Conservation (phyloP, 2,113 vertebrate species). For the Agapornis roseicollis region DNA sequence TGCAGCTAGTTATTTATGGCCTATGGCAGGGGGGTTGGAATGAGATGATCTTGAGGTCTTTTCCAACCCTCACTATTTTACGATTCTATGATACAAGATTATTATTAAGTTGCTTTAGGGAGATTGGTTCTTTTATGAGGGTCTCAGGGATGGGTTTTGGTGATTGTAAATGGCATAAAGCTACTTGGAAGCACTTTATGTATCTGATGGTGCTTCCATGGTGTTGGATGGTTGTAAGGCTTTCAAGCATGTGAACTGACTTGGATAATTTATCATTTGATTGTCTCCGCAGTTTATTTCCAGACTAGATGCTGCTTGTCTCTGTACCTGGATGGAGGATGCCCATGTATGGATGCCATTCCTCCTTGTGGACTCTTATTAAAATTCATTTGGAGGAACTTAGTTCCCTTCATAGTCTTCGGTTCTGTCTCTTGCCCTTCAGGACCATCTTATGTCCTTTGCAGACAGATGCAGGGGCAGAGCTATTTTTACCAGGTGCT, state of each 20-base stretch:
- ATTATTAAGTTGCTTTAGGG: neutral
- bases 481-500: neutral
- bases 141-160: neutral
- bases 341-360: rapidly evolving
- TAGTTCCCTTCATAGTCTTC: rapidly evolving
- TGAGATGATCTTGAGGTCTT: neutral
- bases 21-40: neutral
- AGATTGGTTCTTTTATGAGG: neutral
- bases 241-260: neutral
- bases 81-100: neutral
- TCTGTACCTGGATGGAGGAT: neutral
- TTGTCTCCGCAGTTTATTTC: neutral
- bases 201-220: neutral
- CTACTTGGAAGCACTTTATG: neutral
- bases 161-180: neutral
- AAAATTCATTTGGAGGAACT: neutral
- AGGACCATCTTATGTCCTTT: neutral
- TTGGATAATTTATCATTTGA: neutral
- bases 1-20: neutral
- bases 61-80: neutral
- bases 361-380: neutral
- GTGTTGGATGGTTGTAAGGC: neutral
- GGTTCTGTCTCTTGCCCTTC: neutral
- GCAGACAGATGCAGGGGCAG: neutral
- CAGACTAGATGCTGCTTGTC: neutral